These are phyloP conservation scores for Poeciliopsis retropinna DNA, from an alignment of 2,113 vertebrate genomes.

Conservation along the genomic window DNA sequence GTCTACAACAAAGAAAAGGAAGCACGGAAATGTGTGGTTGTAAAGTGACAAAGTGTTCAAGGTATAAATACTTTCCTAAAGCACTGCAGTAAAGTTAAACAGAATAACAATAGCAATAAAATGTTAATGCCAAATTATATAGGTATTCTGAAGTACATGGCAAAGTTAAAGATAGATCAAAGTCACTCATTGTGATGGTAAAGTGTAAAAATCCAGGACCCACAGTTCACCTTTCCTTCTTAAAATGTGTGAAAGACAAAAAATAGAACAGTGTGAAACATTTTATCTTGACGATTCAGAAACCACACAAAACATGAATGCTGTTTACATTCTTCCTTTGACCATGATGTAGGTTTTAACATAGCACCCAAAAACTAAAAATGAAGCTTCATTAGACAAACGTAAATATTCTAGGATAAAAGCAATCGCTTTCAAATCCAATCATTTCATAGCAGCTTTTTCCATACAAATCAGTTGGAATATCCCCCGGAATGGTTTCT, in stretches of 20 bases:
- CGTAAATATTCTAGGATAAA: too few species aligned
- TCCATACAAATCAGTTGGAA: background rate
- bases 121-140: background rate
- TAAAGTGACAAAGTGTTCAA: background rate
- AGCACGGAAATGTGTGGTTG: background rate
- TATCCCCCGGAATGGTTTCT: background rate
- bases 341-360: too few species aligned
- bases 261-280: too few species aligned
- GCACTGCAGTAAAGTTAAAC: conserved; percentile 5
- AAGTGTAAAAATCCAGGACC: too few species aligned
- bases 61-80: background rate
- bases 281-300: too few species aligned
- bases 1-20: background rate
- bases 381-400: background rate
- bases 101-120: background rate
- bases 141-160: background rate
- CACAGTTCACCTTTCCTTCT: too few species aligned
- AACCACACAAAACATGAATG: too few species aligned
- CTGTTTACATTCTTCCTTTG: too few species aligned
- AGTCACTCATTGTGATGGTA: too few species aligned
- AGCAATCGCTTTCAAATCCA: background rate
- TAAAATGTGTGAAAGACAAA: too few species aligned
- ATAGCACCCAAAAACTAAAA: background rate
- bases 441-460: background rate
- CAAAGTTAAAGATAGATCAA: too few species aligned